Conservation (phyloP, 30 jellyfish, hydroid and myxozoan genomes). For the Aurelia aurita complex sp. Pacific region DNA sequence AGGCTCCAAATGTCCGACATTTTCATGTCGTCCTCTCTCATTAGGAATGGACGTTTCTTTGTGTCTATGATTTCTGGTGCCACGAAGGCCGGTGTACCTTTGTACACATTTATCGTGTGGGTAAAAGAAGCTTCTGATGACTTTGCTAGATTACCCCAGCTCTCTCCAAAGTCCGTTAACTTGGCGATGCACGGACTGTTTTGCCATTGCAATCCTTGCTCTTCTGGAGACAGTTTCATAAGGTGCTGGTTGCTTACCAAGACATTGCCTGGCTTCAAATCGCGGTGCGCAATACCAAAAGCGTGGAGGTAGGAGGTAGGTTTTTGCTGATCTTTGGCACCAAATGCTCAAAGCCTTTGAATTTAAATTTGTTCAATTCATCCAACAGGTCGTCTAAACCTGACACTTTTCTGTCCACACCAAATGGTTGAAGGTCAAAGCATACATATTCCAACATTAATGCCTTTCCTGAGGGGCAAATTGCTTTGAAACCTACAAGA, state of each 20-base stretch:
- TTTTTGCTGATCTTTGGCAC: conserved; percentile 16
- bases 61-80: conserved; percentile 20
- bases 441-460: too few relatives aligned
- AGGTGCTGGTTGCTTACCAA: too few relatives aligned
- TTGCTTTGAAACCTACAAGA: too few relatives aligned
- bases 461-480: too few relatives aligned
- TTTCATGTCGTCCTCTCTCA: conserved; percentile 19
- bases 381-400: conserved; percentile 16
- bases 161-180: too few relatives aligned
- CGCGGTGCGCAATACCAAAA: conserved; percentile 16
- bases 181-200: conserved; percentile 11
- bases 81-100: conserved; percentile 2
- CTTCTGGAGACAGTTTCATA: background rate
- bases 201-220: background rate
- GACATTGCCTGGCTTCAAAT: background rate
- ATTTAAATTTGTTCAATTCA: conserved; percentile 1
- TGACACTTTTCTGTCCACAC: conserved; percentile 9
- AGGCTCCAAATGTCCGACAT: conserved; percentile 25
- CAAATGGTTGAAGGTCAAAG: background rate
- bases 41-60: background rate
- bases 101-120: conserved; percentile 15
- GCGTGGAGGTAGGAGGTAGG: conserved; percentile 9
- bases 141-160: background rate
- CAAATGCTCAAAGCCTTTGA: conserved; percentile 16
- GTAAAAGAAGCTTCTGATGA: background rate